Evolutionary conservation across 2,888 invertebrate species (phyloP).

Genomic region (Trilocha varians): DNA sequence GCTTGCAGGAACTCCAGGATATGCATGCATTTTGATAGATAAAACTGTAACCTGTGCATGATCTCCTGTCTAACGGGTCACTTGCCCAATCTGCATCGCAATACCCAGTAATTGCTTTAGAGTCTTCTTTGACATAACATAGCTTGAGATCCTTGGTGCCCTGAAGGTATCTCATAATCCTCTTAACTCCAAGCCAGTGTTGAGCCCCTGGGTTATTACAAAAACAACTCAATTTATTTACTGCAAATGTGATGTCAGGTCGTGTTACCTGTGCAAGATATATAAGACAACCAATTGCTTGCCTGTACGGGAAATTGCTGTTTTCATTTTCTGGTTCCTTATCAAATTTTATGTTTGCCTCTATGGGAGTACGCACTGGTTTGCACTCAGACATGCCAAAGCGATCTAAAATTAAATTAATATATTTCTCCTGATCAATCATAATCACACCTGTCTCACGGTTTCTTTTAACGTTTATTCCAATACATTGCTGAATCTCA

Average conservation of each 20-base stretch:
- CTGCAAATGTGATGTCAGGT: slow-evolving; percentile 19
- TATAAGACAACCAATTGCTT: slow-evolving; percentile 17
- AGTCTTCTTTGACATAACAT: slow-evolving; percentile 8
- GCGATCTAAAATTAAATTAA: slow-evolving; percentile 11
- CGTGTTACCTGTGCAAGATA: slow-evolving; percentile 16
- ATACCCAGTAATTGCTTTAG: slow-evolving; percentile 11
- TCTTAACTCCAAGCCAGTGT: slow-evolving; percentile 18
- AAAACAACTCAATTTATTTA: slow-evolving; percentile 14
- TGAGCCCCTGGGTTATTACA: slow-evolving; percentile 11
- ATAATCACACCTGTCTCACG: slow-evolving; percentile 4
- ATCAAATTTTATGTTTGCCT: slow-evolving; percentile 14
- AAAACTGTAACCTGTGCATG: slow-evolving; percentile 19
- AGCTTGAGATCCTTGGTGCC: slow-evolving; percentile 11
- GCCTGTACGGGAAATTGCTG: slow-evolving; percentile 11
- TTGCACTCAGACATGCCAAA: slow-evolving; percentile 17
- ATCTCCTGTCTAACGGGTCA: slow-evolving; percentile 12
- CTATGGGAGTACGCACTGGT: slow-evolving; percentile 15
- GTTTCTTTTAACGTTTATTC: slow-evolving; percentile 7
- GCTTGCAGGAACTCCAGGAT: slow-evolving; percentile 16
- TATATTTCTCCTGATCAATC: slow-evolving; percentile 17
- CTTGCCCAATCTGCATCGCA: slow-evolving; percentile 23
- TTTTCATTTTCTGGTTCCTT: slow-evolving; percentile 9
- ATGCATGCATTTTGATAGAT: slow-evolving; percentile 17
- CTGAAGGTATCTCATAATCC: slow-evolving; percentile 18
- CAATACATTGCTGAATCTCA: slow-evolving; percentile 8